Evolutionary conservation across 2,888 invertebrate species (phyloP), one percentile per base, ranked within the genome.

Genomic region (Agrochola macilenta): DNA sequence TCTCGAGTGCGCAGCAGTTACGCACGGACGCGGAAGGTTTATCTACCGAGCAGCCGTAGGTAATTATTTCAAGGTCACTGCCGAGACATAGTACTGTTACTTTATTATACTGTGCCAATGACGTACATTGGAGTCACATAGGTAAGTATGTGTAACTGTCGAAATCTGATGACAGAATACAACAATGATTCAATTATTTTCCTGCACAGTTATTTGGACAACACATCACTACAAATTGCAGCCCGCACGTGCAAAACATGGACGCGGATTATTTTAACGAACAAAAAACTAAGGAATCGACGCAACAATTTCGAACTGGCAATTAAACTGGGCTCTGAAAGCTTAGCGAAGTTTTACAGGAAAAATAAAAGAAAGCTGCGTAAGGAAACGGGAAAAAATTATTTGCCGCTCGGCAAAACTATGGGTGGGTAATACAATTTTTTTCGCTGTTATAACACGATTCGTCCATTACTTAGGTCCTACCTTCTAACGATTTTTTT

Each of bases 241-340:
- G 89, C 88, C 30, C 87, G 85, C 35, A 90, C 92, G 2, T 85
- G 87, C 65, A 91, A 90, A 81, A 87, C 84, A 79, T 96, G 96
- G 96, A 85, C 89, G 26, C 87, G 91, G 35, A 95, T 96, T 66
- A 96, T 96, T 81, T 11, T 88, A 20, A 79, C 93, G 1, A 91
- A 94, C 79, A 93, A 85, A 80, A 91, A 83, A 68, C 88, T 96
- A 23, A 91, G 90, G 69, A 91, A 84, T 63, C 91, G 93, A 30
- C 89, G 96, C 1, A 94, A 95, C 79, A 89, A 90, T 64, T 95
- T 95, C 64, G 93, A 95, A 75, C 83, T 95, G 73, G 89, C 91
- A 17, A 83, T 93, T 26, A 93, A 88, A 83, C 80, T 94, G 39
- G 96, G 96, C 0, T 95, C 95, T 8, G 92, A 89, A 72, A 90